A percentile compares a stretch with the other conserved stretches of the same genome.
Conservation (phyloP, 2,888 invertebrate species). For the Idaea aversata region DNA sequence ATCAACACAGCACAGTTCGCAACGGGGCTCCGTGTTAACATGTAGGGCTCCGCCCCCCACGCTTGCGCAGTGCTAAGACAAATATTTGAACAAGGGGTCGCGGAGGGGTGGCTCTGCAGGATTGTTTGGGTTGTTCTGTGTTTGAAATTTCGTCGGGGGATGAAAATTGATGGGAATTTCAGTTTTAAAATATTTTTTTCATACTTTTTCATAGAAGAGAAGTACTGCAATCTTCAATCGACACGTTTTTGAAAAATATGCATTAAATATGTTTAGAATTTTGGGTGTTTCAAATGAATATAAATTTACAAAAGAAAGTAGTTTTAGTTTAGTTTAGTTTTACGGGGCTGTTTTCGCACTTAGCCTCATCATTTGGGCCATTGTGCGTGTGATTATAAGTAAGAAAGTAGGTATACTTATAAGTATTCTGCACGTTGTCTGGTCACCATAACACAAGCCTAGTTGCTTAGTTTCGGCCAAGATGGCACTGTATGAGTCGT, state of each 20-base stretch:
- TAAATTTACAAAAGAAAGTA: too few relatives aligned
- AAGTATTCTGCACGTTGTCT: too few relatives aligned
- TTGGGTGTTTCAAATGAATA: too few relatives aligned
- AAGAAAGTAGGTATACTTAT: too few relatives aligned
- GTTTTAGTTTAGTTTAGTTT: too few relatives aligned
- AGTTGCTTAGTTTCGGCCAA: too few relatives aligned
- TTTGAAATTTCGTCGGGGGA: neutral
- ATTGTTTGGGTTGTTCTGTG: neutral
- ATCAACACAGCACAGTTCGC: neutral
- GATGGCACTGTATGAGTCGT: too few relatives aligned
- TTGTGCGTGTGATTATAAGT: too few relatives aligned
- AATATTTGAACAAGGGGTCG: conserved; percentile 14
- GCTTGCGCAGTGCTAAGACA: conserved; percentile 7
- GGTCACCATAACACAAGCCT: too few relatives aligned
- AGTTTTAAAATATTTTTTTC: neutral
- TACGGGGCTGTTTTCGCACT: too few relatives aligned
- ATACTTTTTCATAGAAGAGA: neutral
- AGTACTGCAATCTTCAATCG: neutral
- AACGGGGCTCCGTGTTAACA: conserved; percentile 12
- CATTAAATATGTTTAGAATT: too few relatives aligned
- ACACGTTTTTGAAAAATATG: neutral
- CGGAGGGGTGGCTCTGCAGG: conserved; percentile 1
- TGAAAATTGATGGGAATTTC: neutral
- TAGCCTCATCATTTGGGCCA: too few relatives aligned
- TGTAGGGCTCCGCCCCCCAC: conserved; percentile 11